Percentiles rank a stretch among this genome's conserved stretches.
phyloP scores from a whole-genome alignment of 1,140 invertebrate genomes.

The Penaeus japonicus region DNA sequence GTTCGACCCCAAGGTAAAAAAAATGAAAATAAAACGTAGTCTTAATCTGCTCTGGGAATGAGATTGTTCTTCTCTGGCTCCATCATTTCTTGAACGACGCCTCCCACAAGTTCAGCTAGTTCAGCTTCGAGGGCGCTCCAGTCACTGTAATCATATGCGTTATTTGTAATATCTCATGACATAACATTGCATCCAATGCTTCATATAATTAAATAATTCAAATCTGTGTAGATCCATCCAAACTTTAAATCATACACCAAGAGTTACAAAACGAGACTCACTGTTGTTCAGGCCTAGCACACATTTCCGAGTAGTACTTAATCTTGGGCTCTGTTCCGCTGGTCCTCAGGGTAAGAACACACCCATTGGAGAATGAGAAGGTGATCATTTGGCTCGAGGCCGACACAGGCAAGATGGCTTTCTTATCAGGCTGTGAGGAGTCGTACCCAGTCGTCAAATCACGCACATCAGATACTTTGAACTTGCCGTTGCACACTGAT shows the following conservation, averaged over 20 bases:
- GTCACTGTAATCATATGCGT: no score
- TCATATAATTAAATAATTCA: neutral
- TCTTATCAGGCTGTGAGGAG: constrained; percentile 75
- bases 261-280: constrained; percentile 64
- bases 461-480: constrained; percentile 77
- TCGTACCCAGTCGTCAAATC: constrained; percentile 93
- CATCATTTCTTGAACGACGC: no score
- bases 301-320: constrained; percentile 96
- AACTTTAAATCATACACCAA: neutral
- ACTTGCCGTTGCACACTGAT: constrained; percentile 74
- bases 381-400: constrained; percentile 94
- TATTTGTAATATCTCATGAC: no score
- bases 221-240: neutral
- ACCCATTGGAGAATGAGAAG: constrained; percentile 82
- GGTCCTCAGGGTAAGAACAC: constrained; percentile 87
- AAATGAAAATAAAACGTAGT: no score
- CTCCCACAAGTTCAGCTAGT: no score
- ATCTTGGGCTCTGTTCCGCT: constrained; percentile 99
- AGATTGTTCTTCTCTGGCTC: no score
- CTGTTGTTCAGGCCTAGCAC: constrained; percentile 73
- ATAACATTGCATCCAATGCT: no score
- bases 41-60: no score
- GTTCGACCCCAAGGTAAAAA: no score
- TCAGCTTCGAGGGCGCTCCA: no score
- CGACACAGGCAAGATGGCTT: constrained; percentile 80